A percentile compares a stretch with the other conserved stretches of the same genome.
Conservation (phyloP, 2,888 invertebrate species). For the Melanostoma mellinum region DNA sequence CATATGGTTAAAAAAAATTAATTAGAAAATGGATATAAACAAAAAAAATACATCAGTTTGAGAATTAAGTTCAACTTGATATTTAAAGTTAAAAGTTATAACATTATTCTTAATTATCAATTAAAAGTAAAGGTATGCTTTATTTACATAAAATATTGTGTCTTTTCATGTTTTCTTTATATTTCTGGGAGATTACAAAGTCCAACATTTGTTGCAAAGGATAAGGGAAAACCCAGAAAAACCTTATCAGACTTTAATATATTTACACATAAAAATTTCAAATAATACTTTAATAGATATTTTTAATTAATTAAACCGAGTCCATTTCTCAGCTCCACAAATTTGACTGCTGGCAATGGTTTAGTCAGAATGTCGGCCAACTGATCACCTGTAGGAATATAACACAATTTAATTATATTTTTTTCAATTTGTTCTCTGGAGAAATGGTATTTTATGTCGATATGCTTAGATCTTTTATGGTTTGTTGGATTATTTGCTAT, state of each 20-base stretch:
- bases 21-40: too few species aligned
- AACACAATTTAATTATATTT: constrained; percentile 43
- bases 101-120: too few species aligned
- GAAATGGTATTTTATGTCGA: constrained; percentile 27
- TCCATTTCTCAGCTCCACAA: constrained; percentile 29
- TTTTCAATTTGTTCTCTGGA: constrained; percentile 57
- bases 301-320: constrained; percentile 16
- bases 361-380: constrained; percentile 56
- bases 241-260: constrained; percentile 37
- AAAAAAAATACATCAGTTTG: too few species aligned
- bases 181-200: constrained; percentile 20
- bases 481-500: constrained; percentile 60
- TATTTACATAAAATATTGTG: constrained; percentile 1
- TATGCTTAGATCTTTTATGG: constrained; percentile 60
- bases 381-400: constrained; percentile 65
- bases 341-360: constrained; percentile 53
- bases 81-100: too few species aligned
- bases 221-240: constrained; percentile 47
- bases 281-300: background rate
- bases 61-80: too few species aligned
- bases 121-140: background rate
- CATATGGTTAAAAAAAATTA: too few species aligned
- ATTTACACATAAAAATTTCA: background rate
- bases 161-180: background rate
- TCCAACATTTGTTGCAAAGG: constrained; percentile 45